Percentiles rank a stretch among this genome's conserved stretches.
Conservation (phyloP, 2,797 vertebrate species). For the Geotrypetes seraphini region DNA sequence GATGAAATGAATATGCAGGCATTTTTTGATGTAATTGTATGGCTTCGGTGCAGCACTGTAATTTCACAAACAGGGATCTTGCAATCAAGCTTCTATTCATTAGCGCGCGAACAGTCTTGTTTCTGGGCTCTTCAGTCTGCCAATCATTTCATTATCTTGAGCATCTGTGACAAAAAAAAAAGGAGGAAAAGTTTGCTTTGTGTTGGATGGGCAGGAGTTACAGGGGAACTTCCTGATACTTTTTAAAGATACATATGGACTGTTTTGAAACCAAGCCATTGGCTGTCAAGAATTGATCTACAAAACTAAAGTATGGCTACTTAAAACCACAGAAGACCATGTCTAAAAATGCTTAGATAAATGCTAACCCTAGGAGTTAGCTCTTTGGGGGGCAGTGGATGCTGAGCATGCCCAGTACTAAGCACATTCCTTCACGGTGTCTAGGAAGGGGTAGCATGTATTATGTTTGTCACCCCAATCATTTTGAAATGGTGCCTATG, state of each 20-base stretch:
- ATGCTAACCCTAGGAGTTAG: no score
- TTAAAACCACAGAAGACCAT: no score
- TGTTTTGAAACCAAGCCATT: neutral
- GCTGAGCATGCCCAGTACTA: no score
- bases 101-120: constrained; percentile 95
- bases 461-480: no score
- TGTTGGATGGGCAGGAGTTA: constrained; percentile 49
- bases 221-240: constrained; percentile 31
- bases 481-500: no score
- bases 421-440: no score
- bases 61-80: constrained; percentile 99
- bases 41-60: constrained; percentile 90
- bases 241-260: neutral
- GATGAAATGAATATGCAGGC: constrained; percentile 98
- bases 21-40: constrained; percentile 97
- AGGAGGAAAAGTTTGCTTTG: constrained; percentile 51
- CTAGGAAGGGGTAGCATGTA: no score
- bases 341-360: no score
- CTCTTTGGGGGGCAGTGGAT: no score
- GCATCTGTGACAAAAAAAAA: constrained; percentile 52
- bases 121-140: constrained; percentile 93
- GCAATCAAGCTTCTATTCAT: constrained; percentile 99
- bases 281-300: neutral
- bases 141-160: constrained; percentile 86
- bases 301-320: no score